These are phyloP conservation scores for Leptinotarsa defecta DNA, from an alignment of 1,140 invertebrate species.

Conservation along the genomic window DNA sequence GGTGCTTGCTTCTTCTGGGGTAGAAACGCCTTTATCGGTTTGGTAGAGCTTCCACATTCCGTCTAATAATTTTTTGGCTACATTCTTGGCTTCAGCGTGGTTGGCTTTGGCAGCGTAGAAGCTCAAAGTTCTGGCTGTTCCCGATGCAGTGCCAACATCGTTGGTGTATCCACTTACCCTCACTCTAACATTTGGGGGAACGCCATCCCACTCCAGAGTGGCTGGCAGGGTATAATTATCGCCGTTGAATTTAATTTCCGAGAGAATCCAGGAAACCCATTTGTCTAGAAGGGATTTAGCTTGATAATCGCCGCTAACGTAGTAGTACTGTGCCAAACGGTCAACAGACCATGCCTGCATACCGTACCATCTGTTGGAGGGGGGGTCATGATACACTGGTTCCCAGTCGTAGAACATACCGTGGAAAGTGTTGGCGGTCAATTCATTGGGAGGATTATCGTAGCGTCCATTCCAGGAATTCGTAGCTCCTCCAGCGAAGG, in stretches of 20 bases:
- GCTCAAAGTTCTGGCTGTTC: constrained; percentile 33
- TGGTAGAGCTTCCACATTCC: constrained; percentile 29
- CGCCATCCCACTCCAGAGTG: constrained; percentile 33
- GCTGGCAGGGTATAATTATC: constrained; percentile 29
- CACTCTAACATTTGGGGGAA: constrained; percentile 35
- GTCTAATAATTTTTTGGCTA: constrained; percentile 37
- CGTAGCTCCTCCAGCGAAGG: constrained; percentile 40
- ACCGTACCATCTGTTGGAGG: constrained; percentile 42
- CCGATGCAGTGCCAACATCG: constrained; percentile 33
- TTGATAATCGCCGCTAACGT: constrained; percentile 35
- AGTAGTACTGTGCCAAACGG: constrained; percentile 40
- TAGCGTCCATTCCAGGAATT: constrained; percentile 39
- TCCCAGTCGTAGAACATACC: constrained; percentile 44
- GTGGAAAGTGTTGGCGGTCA: constrained; percentile 35
- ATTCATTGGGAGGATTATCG: constrained; percentile 29
- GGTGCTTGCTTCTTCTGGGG: constrained; percentile 21
- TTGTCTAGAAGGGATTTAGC: constrained; percentile 33
- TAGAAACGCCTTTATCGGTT: constrained; percentile 27
- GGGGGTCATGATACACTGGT: constrained; percentile 40
- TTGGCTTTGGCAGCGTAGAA: constrained; percentile 39
- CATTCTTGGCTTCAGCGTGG: constrained; percentile 28
- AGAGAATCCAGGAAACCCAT: constrained; percentile 35
- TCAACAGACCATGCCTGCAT: constrained; percentile 42
- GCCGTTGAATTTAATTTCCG: constrained; percentile 29
- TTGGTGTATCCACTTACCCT: constrained; percentile 15